These are phyloP conservation scores for Lepus townsendii DNA, from an alignment of 2,797 vertebrate genomes.

Conservation along the genomic window DNA sequence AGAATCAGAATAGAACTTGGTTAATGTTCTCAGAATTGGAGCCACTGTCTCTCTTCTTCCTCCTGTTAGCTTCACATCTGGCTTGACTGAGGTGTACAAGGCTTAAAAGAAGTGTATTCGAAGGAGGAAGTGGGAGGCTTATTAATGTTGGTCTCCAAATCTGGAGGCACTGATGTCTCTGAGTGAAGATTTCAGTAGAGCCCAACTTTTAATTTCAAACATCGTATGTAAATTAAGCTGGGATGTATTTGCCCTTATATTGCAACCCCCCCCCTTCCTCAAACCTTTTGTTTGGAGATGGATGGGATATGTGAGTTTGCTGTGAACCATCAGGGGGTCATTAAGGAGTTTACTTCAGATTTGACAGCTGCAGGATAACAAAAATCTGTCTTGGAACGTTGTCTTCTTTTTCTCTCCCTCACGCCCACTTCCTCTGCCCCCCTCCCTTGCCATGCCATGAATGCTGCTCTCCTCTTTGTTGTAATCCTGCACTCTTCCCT, in stretches of 20 bases:
- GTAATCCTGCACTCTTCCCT: background rate
- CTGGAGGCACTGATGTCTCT: slow-evolving; percentile 37
- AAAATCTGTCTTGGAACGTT: background rate
- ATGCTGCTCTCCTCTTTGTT: background rate
- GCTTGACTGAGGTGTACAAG: background rate
- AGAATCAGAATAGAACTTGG: slow-evolving; percentile 20
- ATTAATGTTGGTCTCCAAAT: slow-evolving; percentile 23
- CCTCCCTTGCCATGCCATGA: background rate
- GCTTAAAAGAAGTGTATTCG: slow-evolving; percentile 32
- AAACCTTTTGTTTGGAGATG: slow-evolving; percentile 44
- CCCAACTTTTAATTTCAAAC: slow-evolving; percentile 25
- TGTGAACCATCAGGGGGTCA: background rate
- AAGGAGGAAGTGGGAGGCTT: slow-evolving; percentile 5
- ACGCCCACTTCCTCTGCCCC: no score
- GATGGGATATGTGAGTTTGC: background rate
- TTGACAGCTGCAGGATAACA: slow-evolving; percentile 12
- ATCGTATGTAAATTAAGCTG: background rate
- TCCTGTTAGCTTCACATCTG: slow-evolving; percentile 1
- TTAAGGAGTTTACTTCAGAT: slow-evolving; percentile 22
- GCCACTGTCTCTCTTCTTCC: slow-evolving; percentile 22
- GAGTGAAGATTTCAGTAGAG: slow-evolving; percentile 28
- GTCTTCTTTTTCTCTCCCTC: background rate
- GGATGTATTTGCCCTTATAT: background rate
- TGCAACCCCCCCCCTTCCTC: background rate
- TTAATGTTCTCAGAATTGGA: slow-evolving; percentile 49